These are phyloP conservation scores for Lepidocyrtinus sp. DNA, from an alignment of 2,888 invertebrate genomes.

Conservation along the genomic window DNA sequence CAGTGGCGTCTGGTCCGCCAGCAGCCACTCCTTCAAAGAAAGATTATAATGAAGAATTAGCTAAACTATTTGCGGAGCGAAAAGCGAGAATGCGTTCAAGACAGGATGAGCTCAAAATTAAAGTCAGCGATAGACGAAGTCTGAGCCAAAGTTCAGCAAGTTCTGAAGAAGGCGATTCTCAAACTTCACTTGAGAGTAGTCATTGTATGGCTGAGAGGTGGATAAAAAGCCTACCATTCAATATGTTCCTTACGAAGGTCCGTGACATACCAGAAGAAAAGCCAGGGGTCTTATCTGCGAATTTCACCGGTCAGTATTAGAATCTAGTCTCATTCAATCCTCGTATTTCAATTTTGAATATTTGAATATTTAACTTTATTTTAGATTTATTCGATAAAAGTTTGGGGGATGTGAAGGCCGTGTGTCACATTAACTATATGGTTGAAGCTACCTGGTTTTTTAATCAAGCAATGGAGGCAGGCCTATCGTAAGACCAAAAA, in stretches of 20 bases:
- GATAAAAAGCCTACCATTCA: slow-evolving; percentile 80
- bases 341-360: not conserved
- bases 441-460: slow-evolving; percentile 91
- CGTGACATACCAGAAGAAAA: slow-evolving; percentile 36
- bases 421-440: slow-evolving; percentile 94
- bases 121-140: not conserved
- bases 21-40: not conserved
- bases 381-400: slow-evolving; percentile 85
- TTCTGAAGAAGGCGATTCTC: not conserved
- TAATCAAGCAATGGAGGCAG: slow-evolving; percentile 86
- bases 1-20: not conserved
- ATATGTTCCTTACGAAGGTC: slow-evolving; percentile 81
- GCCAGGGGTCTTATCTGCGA: slow-evolving; percentile 37
- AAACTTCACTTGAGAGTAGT: slow-evolving; percentile 70
- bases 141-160: not conserved
- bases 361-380: slow-evolving; percentile 66
- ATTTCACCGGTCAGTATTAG: slow-evolving; percentile 50
- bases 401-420: slow-evolving; percentile 82
- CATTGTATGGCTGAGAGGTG: slow-evolving; percentile 80
- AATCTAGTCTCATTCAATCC: not conserved
- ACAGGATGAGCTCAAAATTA: slow-evolving; percentile 7
- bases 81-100: slow-evolving; percentile 17
- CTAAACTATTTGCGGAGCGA: slow-evolving; percentile 23
- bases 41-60: too few species aligned
- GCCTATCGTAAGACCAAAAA: slow-evolving; percentile 76